Percentiles rank a stretch among this genome's conserved stretches.
phyloP scores from a whole-genome alignment of 30 jellyfish, hydroid and myxozoan genomes.

The Aurelia sp. region DNA sequence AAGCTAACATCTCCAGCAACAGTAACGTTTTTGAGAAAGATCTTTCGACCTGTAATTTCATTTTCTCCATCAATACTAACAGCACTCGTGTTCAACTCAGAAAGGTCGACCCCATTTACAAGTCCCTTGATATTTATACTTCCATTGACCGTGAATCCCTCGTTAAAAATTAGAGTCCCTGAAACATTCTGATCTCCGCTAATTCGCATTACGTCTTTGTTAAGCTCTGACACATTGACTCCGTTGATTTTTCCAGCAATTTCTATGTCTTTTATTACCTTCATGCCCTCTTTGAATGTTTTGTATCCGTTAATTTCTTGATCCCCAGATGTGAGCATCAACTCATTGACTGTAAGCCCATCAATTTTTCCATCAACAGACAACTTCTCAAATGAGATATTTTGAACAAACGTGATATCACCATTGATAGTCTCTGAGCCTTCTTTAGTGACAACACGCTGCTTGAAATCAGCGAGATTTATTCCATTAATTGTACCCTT shows the following conservation, averaged over 20 bases:
- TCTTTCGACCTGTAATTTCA: conserved; percentile 39
- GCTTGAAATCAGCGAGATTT: conserved; percentile 44
- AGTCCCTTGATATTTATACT: conserved; percentile 36
- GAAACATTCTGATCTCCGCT: conserved; percentile 73
- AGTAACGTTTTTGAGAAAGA: conserved; percentile 25
- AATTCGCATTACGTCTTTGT: conserved; percentile 35
- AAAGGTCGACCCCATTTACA: conserved; percentile 70
- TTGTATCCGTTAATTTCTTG: conserved; percentile 63
- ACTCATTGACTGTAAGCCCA: conserved; percentile 41
- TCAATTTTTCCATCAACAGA: conserved; percentile 46
- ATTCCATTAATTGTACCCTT: conserved; percentile 50
- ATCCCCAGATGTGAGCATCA: conserved; percentile 64
- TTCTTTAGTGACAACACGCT: conserved; percentile 33
- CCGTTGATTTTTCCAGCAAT: conserved; percentile 62
- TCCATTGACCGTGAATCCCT: conserved; percentile 63
- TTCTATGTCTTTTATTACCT: conserved; percentile 6
- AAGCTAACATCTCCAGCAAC: conserved; percentile 19
- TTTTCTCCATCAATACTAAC: conserved; percentile 51
- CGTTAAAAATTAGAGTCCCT: conserved; percentile 45
- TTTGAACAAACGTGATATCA: conserved; percentile 32
- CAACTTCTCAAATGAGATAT: conserved; percentile 19
- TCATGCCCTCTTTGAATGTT: conserved; percentile 17
- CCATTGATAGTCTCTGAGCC: conserved; percentile 58
- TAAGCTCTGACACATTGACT: conserved; percentile 60
- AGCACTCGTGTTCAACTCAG: conserved; percentile 43